Evolutionary conservation across 2,888 invertebrate genomes (phyloP).

Genomic region (Zygothrica quintamaculata): DNA sequence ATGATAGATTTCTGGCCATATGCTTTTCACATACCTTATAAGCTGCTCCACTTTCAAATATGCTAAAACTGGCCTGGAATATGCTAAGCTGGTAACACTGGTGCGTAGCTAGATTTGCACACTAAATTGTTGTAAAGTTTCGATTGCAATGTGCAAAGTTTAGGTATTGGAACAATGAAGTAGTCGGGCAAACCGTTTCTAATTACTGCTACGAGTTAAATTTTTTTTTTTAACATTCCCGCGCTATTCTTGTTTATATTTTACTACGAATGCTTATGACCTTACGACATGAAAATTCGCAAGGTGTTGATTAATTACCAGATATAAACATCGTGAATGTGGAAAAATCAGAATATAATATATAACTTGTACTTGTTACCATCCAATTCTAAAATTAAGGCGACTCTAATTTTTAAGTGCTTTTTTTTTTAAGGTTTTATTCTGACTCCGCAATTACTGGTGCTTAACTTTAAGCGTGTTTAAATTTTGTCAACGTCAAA

Average conservation of each 20-base stretch:
- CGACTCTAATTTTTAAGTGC: too few relatives aligned
- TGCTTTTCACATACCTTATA: too few relatives aligned
- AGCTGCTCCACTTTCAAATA: too few relatives aligned
- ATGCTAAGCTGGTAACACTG: too few relatives aligned
- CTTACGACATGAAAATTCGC: background rate
- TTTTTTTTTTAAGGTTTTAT: slow-evolving; percentile 8
- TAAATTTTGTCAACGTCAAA: slow-evolving; percentile 3
- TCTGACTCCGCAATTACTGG: slow-evolving; percentile 27
- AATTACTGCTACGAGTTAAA: background rate
- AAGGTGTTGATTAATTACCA: too few relatives aligned
- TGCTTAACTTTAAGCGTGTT: slow-evolving; percentile 10
- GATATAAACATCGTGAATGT: too few relatives aligned
- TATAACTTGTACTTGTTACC: too few relatives aligned
- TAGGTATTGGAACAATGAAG: slow-evolving; percentile 9
- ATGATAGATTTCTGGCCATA: too few relatives aligned
- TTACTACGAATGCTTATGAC: slow-evolving; percentile 12
- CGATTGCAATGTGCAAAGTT: slow-evolving; percentile 49
- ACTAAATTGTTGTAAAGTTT: slow-evolving; percentile 61
- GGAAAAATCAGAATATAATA: too few relatives aligned
- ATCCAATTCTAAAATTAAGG: too few relatives aligned
- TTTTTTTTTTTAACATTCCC: slow-evolving; percentile 11
- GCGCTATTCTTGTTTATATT: too few relatives aligned
- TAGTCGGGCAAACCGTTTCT: background rate
- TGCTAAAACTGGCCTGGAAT: too few relatives aligned
- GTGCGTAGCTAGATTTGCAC: slow-evolving; percentile 73